Evolutionary conservation across 1,140 invertebrate species (phyloP), one percentile per base, ranked within the genome.

Genomic region (Dreissena rostriformis): DNA sequence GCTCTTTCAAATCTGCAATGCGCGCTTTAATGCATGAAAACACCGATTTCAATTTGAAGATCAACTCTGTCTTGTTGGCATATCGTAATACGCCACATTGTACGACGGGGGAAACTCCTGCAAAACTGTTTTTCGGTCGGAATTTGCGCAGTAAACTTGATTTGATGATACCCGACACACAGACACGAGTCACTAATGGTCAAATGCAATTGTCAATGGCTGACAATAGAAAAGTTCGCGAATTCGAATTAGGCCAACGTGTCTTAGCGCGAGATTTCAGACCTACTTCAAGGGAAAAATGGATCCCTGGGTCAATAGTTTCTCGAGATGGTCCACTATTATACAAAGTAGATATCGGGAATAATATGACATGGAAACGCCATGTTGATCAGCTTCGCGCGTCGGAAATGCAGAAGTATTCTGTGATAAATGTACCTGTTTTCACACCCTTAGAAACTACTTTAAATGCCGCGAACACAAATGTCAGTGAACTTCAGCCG

Each of bases 61-160:
- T 63, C 85, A 15, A 70, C 17, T 72, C 52, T 26, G 82, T 87
- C 52, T 52, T 88, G 28, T 65, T 87, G 24, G 57, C 66, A 28
- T 87, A 88, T 29, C 39, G 86, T 26, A 84, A 68, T 65, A 78
- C 85, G 22, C 39, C 39, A 52, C 86, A 88, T 39, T 28, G 77
- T 26, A 81, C 71, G 1, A 89, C 85, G 6, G 39, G 78, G 11
- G 80, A 82, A 39, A 65, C 61, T 14, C 86, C 87, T 51, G 67
- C 81, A 63, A 72, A 78, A 75, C 53, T 86, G 8, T 76, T 86
- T 24, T 14, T 77, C 19, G 51, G 51, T 10, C 17, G 79, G 19
- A 22, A 76, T 12, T 49, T 76, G 12, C 29, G 61, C n/a, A 61
- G 17, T n/a, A 52, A 72, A 49, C 49, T 74, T 15, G 70, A 61